phyloP scores from a whole-genome alignment of 2,888 invertebrate genomes.

The Willowsia nigromaculata region DNA sequence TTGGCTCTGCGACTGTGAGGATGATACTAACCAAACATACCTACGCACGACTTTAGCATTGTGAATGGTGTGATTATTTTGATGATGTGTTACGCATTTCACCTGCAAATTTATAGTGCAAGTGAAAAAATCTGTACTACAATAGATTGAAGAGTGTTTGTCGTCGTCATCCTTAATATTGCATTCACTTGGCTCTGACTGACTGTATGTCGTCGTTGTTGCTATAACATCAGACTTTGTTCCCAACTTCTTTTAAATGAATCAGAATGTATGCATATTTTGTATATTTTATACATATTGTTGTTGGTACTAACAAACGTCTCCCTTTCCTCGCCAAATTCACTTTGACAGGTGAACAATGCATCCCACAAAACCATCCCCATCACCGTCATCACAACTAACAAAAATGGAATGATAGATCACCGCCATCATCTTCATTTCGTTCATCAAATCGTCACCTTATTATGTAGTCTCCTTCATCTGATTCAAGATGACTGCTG shows the following conservation, averaged over 20 bases:
- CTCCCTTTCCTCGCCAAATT: conserved; percentile 17
- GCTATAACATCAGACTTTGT: neutral
- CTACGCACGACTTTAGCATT: neutral
- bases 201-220: too few species aligned
- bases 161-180: neutral
- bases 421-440: conserved; percentile 19
- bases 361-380: conserved; percentile 28
- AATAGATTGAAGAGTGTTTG: neutral
- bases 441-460: conserved; percentile 3
- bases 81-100: neutral
- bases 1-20: neutral
- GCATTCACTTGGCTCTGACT: neutral
- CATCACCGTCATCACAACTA: conserved; percentile 8
- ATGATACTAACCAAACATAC: neutral
- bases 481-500: neutral
- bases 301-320: conserved; percentile 16
- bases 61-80: neutral
- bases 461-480: neutral
- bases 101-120: neutral
- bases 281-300: too few species aligned
- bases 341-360: conserved; percentile 48
- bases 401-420: conserved; percentile 46
- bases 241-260: neutral
- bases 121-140: neutral
- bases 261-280: neutral